Percentiles rank a stretch among this genome's conserved stretches.
These are phyloP conservation scores for Lasiurus borealis DNA, from an alignment of 2,113 vertebrate genomes.

Conservation along the genomic window DNA sequence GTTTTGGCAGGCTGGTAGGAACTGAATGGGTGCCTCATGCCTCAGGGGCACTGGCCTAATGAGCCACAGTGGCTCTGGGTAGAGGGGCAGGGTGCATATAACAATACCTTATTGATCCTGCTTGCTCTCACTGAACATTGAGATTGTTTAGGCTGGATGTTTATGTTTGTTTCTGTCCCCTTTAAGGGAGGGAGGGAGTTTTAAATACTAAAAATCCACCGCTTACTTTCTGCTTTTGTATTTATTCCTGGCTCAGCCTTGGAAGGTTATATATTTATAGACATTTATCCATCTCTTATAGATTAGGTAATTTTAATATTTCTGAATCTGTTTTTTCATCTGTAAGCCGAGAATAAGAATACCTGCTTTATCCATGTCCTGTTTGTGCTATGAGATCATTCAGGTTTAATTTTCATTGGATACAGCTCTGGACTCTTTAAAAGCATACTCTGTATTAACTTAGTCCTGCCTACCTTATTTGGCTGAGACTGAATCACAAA, in stretches of 20 bases:
- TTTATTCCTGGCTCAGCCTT: background rate
- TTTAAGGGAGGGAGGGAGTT: background rate
- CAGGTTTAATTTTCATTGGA: background rate
- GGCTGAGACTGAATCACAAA: background rate
- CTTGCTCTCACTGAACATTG: background rate
- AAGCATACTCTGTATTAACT: background rate
- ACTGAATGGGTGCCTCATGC: background rate
- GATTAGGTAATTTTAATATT: background rate
- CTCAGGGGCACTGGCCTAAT: too few species aligned
- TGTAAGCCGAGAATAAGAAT: background rate
- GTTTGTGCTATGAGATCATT: background rate
- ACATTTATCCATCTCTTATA: background rate
- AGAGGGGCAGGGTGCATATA: too few species aligned
- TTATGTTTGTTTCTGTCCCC: background rate
- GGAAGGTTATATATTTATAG: background rate
- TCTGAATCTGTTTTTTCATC: slow-evolving; percentile 7
- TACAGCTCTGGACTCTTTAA: background rate
- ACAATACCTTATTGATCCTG: background rate
- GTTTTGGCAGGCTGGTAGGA: background rate
- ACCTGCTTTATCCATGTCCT: background rate
- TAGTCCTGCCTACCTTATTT: background rate
- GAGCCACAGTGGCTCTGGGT: background rate
- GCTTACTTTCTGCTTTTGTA: background rate
- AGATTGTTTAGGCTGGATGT: slow-evolving; percentile 1
- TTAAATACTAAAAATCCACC: slow-evolving; percentile 7